A percentile compares a stretch with the other conserved stretches of the same genome.
Conservation (phyloP, 2,888 invertebrate genomes). For the Homarus gammarus region DNA sequence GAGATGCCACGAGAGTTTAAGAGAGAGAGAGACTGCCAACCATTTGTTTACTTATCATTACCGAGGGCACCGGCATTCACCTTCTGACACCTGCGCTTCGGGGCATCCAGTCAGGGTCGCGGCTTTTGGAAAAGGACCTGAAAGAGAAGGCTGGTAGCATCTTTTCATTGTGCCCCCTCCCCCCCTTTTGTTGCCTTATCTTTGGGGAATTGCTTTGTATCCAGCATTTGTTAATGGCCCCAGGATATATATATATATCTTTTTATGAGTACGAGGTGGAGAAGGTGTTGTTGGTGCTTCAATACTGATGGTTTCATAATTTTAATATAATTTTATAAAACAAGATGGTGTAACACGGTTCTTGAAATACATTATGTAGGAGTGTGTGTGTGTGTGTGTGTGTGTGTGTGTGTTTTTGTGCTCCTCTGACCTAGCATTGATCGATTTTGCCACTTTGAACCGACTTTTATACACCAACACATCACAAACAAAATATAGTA, state of each 20-base stretch:
- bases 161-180: neutral
- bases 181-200: neutral
- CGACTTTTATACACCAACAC: no score
- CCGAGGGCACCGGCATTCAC: constrained; percentile 19
- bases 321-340: no score
- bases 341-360: no score
- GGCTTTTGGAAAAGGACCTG: constrained; percentile 1
- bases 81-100: constrained; percentile 33
- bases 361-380: no score
- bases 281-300: no score
- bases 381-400: no score
- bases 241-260: neutral
- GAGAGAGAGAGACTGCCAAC: neutral
- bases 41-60: constrained; percentile 49
- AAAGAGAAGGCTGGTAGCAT: constrained; percentile 11
- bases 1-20: neutral
- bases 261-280: no score
- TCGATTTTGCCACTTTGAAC: no score
- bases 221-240: neutral
- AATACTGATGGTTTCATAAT: no score
- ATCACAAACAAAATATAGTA: no score
- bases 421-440: no score
- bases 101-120: constrained; percentile 39
- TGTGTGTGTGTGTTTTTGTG: no score
- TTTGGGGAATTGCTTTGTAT: neutral